Evolutionary conservation across 2,888 invertebrate genomes (phyloP).

Genomic region (Ormyrus pomaceus): DNA sequence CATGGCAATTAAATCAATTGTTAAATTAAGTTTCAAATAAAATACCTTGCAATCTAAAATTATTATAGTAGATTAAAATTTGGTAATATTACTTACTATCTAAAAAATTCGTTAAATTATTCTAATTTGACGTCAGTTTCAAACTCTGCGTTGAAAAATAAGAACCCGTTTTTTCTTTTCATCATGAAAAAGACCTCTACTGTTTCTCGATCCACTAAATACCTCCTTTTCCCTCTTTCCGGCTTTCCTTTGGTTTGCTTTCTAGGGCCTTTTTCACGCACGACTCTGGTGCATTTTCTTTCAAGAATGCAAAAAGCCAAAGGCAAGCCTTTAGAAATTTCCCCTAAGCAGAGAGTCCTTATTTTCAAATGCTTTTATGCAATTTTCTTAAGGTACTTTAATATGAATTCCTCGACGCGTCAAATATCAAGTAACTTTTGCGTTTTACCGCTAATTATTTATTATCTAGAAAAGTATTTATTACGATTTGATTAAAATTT

Average conservation of each 20-base stretch:
- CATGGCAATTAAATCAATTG: too few relatives aligned
- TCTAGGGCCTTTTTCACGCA: slow-evolving; percentile 11
- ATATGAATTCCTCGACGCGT: background rate
- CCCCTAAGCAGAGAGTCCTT: slow-evolving; percentile 15
- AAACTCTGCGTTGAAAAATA: too few relatives aligned
- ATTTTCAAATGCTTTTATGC: slow-evolving; percentile 43
- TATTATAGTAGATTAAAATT: too few relatives aligned
- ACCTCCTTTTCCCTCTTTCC: background rate
- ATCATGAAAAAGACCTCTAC: too few relatives aligned
- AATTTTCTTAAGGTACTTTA: slow-evolving; percentile 33
- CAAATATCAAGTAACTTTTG: slow-evolving; percentile 6
- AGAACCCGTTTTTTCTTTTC: too few relatives aligned
- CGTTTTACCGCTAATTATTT: background rate
- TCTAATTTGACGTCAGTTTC: too few relatives aligned
- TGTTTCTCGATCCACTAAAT: background rate
- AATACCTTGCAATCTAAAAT: too few relatives aligned
- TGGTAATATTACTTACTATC: too few relatives aligned
- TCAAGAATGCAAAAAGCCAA: slow-evolving; percentile 18
- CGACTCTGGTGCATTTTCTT: background rate
- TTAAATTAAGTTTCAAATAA: too few relatives aligned
- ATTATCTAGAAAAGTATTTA: too few relatives aligned
- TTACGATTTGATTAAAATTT: too few relatives aligned
- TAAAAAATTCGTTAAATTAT: too few relatives aligned
- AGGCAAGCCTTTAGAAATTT: background rate
- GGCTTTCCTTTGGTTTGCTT: background rate